These are phyloP conservation scores for silkworm (Bombyx mori) DNA, from an alignment of 1,140 invertebrate species.

Conservation along the genomic window DNA sequence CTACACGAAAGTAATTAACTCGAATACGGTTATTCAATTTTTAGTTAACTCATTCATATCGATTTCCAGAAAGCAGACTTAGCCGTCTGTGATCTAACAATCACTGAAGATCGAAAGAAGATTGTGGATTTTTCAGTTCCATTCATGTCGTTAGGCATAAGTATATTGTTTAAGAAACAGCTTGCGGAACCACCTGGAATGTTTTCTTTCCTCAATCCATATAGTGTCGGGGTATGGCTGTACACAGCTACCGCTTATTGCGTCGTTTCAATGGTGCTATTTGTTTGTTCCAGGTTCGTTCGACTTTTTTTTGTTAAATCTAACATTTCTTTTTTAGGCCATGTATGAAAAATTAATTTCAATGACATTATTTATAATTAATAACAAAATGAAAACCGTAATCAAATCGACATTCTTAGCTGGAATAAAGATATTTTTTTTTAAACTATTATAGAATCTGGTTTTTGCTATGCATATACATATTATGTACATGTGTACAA, in stretches of 20 bases:
- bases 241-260: slow-evolving; percentile 87
- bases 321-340: background rate
- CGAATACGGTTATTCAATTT: too few species aligned
- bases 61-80: slow-evolving; percentile 85
- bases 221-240: slow-evolving; percentile 89
- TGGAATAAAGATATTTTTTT: too few species aligned
- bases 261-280: slow-evolving; percentile 83
- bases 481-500: too few species aligned
- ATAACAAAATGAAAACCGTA: background rate
- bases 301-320: background rate
- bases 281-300: slow-evolving; percentile 80
- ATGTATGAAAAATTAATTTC: background rate
- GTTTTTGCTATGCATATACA: too few species aligned
- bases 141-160: slow-evolving; percentile 89
- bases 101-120: slow-evolving; percentile 85
- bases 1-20: too few species aligned
- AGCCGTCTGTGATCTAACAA: slow-evolving; percentile 91
- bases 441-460: too few species aligned
- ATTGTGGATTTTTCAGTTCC: slow-evolving; percentile 93
- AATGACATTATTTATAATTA: background rate
- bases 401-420: background rate
- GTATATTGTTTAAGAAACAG: slow-evolving; percentile 83
- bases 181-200: slow-evolving; percentile 78
- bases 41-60: background rate
- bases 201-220: slow-evolving; percentile 86